Percentiles rank a stretch among this genome's conserved stretches.
These are phyloP conservation scores for Eupithecia dodoneata DNA, from an alignment of 2,888 invertebrate genomes.

Conservation along the genomic window DNA sequence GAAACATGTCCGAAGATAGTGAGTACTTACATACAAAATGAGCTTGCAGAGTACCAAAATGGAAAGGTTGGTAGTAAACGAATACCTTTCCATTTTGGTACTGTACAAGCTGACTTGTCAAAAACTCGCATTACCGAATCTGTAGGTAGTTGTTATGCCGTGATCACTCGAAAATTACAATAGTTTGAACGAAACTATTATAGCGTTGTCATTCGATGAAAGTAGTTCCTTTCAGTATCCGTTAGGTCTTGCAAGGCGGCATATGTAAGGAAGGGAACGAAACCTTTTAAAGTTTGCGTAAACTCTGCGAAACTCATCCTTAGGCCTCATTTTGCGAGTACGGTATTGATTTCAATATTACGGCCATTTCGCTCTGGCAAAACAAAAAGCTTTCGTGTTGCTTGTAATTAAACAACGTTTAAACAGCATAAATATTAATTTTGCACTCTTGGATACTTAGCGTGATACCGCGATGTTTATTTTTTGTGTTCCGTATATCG, in stretches of 20 bases:
- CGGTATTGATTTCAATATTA: conserved; percentile 44
- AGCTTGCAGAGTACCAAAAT: not conserved
- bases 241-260: not conserved
- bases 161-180: not conserved
- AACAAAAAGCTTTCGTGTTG: conserved; percentile 62
- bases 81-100: too few relatives aligned
- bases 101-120: too few relatives aligned
- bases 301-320: not conserved
- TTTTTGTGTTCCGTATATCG: conserved; percentile 43
- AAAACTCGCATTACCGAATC: too few relatives aligned
- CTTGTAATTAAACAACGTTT: conserved; percentile 77
- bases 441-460: conserved; percentile 61
- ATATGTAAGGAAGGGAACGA: not conserved
- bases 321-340: conserved; percentile 17
- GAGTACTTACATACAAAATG: not conserved
- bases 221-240: not conserved
- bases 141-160: too few relatives aligned
- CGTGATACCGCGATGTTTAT: conserved; percentile 65
- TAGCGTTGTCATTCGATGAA: not conserved
- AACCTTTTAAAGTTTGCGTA: not conserved
- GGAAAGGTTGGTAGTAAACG: too few relatives aligned
- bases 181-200: not conserved
- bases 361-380: conserved; percentile 43
- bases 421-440: conserved; percentile 78
- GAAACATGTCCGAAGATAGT: not conserved